phyloP scores from a whole-genome alignment of 2,113 vertebrate species.

The Puntigrus tetrazona region DNA sequence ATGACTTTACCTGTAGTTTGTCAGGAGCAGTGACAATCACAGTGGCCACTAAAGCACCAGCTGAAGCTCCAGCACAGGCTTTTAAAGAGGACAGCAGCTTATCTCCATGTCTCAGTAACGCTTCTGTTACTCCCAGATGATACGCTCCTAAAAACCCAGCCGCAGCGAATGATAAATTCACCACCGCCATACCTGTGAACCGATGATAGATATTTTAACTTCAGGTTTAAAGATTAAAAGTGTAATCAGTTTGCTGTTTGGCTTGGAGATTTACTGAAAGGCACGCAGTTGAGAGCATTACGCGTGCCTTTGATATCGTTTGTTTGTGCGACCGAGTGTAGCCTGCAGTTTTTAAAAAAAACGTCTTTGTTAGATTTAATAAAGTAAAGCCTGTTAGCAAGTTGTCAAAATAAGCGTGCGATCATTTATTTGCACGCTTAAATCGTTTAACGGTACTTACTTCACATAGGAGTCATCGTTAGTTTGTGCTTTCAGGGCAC shows the following conservation, averaged over 20 bases:
- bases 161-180: constrained; percentile 89
- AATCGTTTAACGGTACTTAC: not conserved
- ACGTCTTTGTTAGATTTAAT: not conserved
- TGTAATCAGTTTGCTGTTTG: not conserved
- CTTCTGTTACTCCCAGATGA: constrained; percentile 86
- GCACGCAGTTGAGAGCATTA: not conserved
- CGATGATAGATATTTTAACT: not conserved
- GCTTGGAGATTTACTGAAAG: not conserved
- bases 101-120: constrained; percentile 80
- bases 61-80: constrained; percentile 87
- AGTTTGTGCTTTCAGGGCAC: not conserved
- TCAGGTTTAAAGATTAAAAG: not conserved
- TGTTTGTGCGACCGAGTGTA: not conserved
- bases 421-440: not conserved
- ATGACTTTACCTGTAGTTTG: constrained; percentile 81
- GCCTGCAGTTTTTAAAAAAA: not conserved
- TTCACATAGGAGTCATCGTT: too few species aligned
- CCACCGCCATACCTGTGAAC: constrained; percentile 56
- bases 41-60: constrained; percentile 84
- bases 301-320: not conserved
- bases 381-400: not conserved
- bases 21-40: constrained; percentile 86
- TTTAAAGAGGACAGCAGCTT: constrained; percentile 77
- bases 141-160: constrained; percentile 91
- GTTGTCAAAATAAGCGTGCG: not conserved